Percentiles rank a stretch among this genome's conserved stretches.
phyloP scores from a whole-genome alignment of 2,797 vertebrate species.

The Tarsius wallacei region DNA sequence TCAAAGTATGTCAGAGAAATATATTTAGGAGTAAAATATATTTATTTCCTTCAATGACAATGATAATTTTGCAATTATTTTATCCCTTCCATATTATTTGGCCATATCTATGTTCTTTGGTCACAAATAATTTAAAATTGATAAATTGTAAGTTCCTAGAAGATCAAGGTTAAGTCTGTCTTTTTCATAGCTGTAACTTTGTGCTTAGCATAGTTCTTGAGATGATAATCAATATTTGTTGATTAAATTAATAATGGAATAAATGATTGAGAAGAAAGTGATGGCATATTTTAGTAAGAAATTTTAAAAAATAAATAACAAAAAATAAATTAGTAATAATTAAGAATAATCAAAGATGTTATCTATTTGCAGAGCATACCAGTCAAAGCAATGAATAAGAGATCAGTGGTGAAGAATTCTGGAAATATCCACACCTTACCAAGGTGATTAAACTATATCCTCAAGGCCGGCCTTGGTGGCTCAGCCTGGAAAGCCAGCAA shows the following conservation, averaged over 20 bases:
- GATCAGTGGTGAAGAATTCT: background rate
- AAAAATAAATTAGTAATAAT: background rate
- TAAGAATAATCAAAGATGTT: background rate
- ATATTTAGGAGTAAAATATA: no score
- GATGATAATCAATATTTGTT: constrained; percentile 9
- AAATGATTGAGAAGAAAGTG: background rate
- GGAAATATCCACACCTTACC: background rate
- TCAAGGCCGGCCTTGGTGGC: background rate
- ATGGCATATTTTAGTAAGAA: background rate
- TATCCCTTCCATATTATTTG: background rate
- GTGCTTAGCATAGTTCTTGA: background rate
- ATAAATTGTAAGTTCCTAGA: background rate
- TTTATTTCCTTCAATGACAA: background rate
- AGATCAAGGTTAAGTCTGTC: background rate
- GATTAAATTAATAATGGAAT: background rate
- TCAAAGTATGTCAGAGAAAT: no score
- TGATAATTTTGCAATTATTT: constrained; percentile 2
- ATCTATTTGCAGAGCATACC: background rate
- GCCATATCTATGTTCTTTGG: background rate
- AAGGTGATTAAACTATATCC: background rate
- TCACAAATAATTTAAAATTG: background rate
- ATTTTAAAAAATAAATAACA: background rate
- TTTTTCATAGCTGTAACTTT: background rate
- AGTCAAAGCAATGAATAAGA: background rate
- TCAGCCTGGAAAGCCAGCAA: no score